These are phyloP conservation scores for Gymnorhina tibicen DNA, from an alignment of 2,113 vertebrate species.

Conservation along the genomic window DNA sequence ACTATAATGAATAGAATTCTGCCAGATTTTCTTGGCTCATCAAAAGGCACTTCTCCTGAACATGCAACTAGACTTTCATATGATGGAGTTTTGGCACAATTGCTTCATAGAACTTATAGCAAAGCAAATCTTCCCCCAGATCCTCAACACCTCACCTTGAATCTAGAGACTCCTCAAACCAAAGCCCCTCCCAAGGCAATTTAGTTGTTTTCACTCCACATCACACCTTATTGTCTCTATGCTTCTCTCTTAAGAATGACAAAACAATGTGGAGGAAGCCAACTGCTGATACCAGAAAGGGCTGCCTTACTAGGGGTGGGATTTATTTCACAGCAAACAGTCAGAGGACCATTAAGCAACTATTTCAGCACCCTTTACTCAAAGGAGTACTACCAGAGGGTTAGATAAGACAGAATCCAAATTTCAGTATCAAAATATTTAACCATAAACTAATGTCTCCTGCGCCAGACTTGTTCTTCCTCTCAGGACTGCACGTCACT, in stretches of 20 bases:
- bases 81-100: background rate
- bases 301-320: background rate
- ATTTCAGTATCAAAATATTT: background rate
- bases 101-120: background rate
- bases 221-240: background rate
- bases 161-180: background rate
- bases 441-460: background rate
- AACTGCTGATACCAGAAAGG: background rate
- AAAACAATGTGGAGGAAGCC: background rate
- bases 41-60: background rate
- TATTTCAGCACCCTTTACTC: background rate
- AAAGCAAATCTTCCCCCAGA: background rate
- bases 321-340: background rate
- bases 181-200: background rate
- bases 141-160: background rate
- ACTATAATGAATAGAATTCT: background rate
- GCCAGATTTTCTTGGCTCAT: background rate
- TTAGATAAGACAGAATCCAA: background rate
- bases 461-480: background rate
- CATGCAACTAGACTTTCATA: background rate
- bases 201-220: background rate
- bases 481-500: slow-evolving; percentile 15
- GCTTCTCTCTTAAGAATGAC: background rate
- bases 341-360: background rate
- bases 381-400: background rate